A percentile compares a stretch with the other conserved stretches of the same genome.
Conservation (phyloP, 1,140 invertebrate species). For the Hermatobates lingyangjiaoensis region DNA sequence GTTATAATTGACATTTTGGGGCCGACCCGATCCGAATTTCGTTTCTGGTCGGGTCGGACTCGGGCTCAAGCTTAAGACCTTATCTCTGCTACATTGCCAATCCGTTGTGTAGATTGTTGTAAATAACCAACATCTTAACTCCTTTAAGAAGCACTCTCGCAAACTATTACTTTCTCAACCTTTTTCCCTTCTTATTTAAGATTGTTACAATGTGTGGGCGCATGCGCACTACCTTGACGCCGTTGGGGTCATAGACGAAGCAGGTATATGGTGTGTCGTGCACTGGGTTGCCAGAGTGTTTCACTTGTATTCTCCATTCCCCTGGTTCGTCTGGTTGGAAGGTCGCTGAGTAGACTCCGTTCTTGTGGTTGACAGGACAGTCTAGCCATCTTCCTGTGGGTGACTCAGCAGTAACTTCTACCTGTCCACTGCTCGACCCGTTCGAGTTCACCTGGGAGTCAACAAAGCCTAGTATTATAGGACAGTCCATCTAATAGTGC, state of each 20-base stretch:
- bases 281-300: conserved; percentile 90
- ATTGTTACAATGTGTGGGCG: too few species aligned
- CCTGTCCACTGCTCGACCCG: conserved; percentile 37
- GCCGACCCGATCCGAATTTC: too few species aligned
- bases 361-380: conserved; percentile 52
- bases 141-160: too few species aligned
- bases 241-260: conserved; percentile 88
- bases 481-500: too few species aligned
- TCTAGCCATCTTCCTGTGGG: conserved; percentile 58
- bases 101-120: too few species aligned
- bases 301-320: conserved; percentile 88
- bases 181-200: too few species aligned
- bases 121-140: too few species aligned
- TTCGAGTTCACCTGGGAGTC: conserved; percentile 40
- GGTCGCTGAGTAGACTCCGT: conserved; percentile 70
- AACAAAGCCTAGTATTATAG: neutral
- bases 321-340: conserved; percentile 94
- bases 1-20: too few species aligned
- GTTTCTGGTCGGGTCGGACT: too few species aligned
- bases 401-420: conserved; percentile 71
- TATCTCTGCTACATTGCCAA: too few species aligned
- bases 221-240: conserved; percentile 48
- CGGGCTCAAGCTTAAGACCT: too few species aligned
- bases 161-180: too few species aligned
- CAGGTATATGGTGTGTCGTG: conserved; percentile 92